Evolutionary conservation across 2,113 vertebrate genomes (phyloP), one percentile per base, ranked within the genome.

Genomic region (Sphyrna mokarran): DNA sequence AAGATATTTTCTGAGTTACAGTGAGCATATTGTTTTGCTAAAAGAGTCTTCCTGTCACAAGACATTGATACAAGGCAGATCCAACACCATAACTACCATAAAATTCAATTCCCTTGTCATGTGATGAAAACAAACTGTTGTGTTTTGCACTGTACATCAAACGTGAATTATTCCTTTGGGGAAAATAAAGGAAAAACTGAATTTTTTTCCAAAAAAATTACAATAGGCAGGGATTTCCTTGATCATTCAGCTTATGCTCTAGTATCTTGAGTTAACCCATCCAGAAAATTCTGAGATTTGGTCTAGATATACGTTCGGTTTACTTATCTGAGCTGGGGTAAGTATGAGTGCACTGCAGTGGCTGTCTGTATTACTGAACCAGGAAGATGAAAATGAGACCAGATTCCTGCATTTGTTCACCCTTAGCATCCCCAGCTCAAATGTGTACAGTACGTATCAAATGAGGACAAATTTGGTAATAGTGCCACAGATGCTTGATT

Each of bases 41-140:
- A 91, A 63, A 91, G 18, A 33, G 37, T 40, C 78, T 80, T 80
- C 48, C 48, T 91, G 89, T 91, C 89, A 91, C 58, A 66, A 91
- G 58, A n/a, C 37, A 63, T 37, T 63, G 29, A 63, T 61, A 91
- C 89, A 66, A 37, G 58, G 58, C 58, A 89, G 86, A 89, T 54
- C 10, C 48, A 91, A 1, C 7, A 37, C 48, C 63, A 63, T n/a
- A 66, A 91, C 58, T 63, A 91, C 29, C 58, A 91, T 63, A 63
- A 91, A 91, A n/a, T 29, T 63, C 33, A 91, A 63, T 91, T 66
- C 26, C 13, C 16, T 91, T 91, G 29, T 80, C 61, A 66, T 63
- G n/a, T 66, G 26, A 91, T 63, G 37, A 58, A n/a, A 91, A 63
- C 89, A 91, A 91, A 91, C 14, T 63, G 33, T 8, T 58, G n/a